Evolutionary conservation across 2,888 invertebrate species (phyloP).

Genomic region (Agrochola circellaris): DNA sequence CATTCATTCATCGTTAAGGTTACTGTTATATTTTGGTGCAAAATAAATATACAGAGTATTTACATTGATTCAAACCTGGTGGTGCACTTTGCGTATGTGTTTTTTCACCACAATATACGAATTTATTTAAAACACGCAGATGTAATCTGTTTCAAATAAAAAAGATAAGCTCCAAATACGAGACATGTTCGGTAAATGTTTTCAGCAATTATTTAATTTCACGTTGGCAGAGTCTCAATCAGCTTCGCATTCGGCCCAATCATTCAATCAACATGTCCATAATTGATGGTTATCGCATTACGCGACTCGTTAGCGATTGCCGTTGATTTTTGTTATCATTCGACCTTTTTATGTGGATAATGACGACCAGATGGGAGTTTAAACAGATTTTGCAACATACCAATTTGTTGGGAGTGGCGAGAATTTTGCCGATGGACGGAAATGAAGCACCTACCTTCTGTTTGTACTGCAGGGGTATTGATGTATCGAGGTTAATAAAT

Average conservation of each 20-base stretch:
- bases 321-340: slow-evolving; percentile 75
- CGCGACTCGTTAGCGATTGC: slow-evolving; percentile 78
- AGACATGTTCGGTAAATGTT: slow-evolving; percentile 68
- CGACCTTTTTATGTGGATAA: slow-evolving; percentile 63
- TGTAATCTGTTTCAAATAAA: slow-evolving; percentile 41
- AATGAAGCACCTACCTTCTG: slow-evolving; percentile 42
- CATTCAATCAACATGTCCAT: slow-evolving; percentile 81
- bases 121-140: slow-evolving; percentile 28
- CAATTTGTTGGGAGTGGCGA: slow-evolving; percentile 36
- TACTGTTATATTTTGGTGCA: slow-evolving; percentile 24
- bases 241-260: slow-evolving; percentile 78
- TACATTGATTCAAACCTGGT: slow-evolving; percentile 24
- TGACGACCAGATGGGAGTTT: slow-evolving; percentile 59
- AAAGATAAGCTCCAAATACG: slow-evolving; percentile 54
- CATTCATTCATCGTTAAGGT: slow-evolving; percentile 20
- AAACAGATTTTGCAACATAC: slow-evolving; percentile 54
- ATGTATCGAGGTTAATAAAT: slow-evolving; percentile 16
- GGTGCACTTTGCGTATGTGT: slow-evolving; percentile 23
- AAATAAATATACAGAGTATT: slow-evolving; percentile 31
- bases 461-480: slow-evolving; percentile 46
- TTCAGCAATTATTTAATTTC: slow-evolving; percentile 79
- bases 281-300: slow-evolving; percentile 83
- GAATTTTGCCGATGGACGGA: slow-evolving; percentile 38
- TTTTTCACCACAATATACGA: neutral
- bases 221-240: slow-evolving; percentile 79